Evolutionary conservation across 2,888 invertebrate genomes (phyloP), one percentile per base, ranked within the genome.

Genomic region (Archips crataeganus): DNA sequence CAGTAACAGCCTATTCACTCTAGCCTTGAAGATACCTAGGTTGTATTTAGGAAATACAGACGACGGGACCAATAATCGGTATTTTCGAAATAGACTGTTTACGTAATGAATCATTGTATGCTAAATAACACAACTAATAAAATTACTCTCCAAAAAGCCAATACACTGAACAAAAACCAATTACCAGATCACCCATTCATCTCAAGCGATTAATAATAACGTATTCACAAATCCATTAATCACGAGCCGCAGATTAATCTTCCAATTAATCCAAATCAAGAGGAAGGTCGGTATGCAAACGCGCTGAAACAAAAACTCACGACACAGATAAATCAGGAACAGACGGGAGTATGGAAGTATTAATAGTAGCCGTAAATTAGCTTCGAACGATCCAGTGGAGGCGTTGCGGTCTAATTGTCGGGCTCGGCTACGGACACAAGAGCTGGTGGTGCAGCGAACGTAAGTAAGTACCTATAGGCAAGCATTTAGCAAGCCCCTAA

Each of bases 231-330:
- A 23, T 11, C 59, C 68, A 73, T 69, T 69, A 64, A 73, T 73
- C 73, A 69, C 13, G 32, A 15, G 6, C 39, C 34, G 15, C 57
- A 62, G 42, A 65, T 65, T 59, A 63, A 69, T 71, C 71, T 62
- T 11, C 63, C 73, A 73, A 73, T 73, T 73, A 69, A 73, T 73
- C 63, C 73, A 39, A 64, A 73, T 73, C 73, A 69, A 59, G 36
- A 34, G 65, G 51, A 34, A 63, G 62, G 36, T 51, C 45, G 59
- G 60, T 51, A 70, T 51, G 54, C 54, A 34, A 62, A 62, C 69
- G 45, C 54, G 45, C 54, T 57, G 45, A 63, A 54, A 57, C 62
- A 54, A 42, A 61, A 54, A 45, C 54, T 62, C 47, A 34, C 23
- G 36, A 36, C 60, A 60, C 57, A 59, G 57, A 64, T 71, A 47